These are phyloP conservation scores for Limnodromus scolopaceus DNA, from an alignment of 2,797 vertebrate genomes.

Conservation along the genomic window DNA sequence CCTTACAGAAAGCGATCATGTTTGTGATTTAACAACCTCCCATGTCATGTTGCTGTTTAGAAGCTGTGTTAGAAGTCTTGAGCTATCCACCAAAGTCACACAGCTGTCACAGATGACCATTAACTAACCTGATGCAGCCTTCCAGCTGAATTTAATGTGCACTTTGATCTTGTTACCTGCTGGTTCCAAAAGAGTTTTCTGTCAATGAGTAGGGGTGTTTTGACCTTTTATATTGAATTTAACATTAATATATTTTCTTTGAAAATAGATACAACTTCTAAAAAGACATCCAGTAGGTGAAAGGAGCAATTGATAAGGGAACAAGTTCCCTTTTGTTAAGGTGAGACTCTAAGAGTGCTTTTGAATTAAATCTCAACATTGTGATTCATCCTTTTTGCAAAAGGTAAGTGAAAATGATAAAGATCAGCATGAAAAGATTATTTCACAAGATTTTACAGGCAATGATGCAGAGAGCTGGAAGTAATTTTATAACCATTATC, in stretches of 20 bases:
- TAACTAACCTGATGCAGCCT: not conserved
- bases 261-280: not conserved
- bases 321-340: not conserved
- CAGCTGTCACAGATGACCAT: not conserved
- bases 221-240: not conserved
- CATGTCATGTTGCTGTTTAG: not conserved
- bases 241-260: not conserved
- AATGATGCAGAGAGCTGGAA: not conserved
- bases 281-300: not conserved
- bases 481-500: not conserved
- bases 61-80: not conserved
- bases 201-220: not conserved
- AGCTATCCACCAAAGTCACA: not conserved
- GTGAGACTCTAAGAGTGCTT: not conserved
- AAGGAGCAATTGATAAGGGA: not conserved
- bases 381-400: not conserved
- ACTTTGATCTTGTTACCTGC: not conserved
- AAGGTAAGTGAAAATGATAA: not conserved
- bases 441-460: conserved; percentile 11
- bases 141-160: not conserved
- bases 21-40: not conserved
- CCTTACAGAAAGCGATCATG: not conserved
- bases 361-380: not conserved
- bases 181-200: not conserved
- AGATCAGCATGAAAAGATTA: conserved; percentile 31